These are phyloP conservation scores for Delia radicum DNA, from an alignment of 1,140 invertebrate genomes.

Conservation along the genomic window DNA sequence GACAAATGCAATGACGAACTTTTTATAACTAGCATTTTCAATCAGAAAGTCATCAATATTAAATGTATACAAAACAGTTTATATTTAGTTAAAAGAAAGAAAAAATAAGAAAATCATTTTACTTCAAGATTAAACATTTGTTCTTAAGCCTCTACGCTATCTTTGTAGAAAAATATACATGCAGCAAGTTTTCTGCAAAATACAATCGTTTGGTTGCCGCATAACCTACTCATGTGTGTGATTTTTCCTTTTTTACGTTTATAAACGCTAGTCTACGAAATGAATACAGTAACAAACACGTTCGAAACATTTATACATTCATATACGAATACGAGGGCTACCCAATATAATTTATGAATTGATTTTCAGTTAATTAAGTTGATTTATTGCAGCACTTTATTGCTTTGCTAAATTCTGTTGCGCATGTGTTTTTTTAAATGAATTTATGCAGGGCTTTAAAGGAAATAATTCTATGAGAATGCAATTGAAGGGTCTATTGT, in stretches of 20 bases:
- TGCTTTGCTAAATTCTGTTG: slow-evolving; percentile 26
- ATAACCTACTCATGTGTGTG: background rate
- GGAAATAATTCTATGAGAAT: too few species aligned
- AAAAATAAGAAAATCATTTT: background rate
- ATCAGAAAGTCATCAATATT: background rate
- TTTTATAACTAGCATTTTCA: background rate
- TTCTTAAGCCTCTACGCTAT: background rate
- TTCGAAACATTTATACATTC: too few species aligned
- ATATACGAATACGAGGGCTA: slow-evolving; percentile 1
- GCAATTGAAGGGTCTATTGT: too few species aligned
- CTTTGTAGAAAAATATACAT: background rate
- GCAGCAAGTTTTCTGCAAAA: background rate
- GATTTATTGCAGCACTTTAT: slow-evolving; percentile 34
- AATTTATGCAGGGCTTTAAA: too few species aligned
- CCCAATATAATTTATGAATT: slow-evolving; percentile 33
- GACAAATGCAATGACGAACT: background rate
- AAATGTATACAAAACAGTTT: background rate
- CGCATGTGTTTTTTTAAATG: slow-evolving; percentile 23
- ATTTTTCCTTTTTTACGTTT: background rate
- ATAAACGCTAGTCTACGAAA: background rate
- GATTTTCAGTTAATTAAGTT: slow-evolving; percentile 35
- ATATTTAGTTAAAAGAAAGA: background rate
- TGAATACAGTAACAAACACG: too few species aligned
- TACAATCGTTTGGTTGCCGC: background rate
- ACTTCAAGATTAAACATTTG: slow-evolving; percentile 1